A percentile compares a stretch with the other conserved stretches of the same genome.
These are phyloP conservation scores for Eristalinus sepulchralis DNA, from an alignment of 2,888 invertebrate species.

Conservation along the genomic window DNA sequence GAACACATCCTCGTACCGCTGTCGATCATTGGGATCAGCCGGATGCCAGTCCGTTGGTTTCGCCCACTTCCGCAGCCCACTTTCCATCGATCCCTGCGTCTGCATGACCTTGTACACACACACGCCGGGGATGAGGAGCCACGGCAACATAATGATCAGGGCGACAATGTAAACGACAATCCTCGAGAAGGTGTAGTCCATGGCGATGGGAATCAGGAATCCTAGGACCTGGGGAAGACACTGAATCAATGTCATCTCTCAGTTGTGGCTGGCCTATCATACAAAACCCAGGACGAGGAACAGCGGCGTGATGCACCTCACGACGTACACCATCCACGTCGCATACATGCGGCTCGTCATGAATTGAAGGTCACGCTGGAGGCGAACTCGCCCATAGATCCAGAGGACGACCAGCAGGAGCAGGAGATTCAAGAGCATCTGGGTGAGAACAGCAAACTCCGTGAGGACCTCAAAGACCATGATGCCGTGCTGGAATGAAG, in stretches of 20 bases:
- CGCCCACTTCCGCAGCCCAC: conserved; percentile 75
- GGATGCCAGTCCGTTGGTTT: conserved; percentile 80
- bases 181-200: conserved; percentile 42
- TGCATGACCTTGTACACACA: conserved; percentile 73
- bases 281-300: conserved; percentile 72
- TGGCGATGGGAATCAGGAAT: conserved; percentile 20
- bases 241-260: conserved; percentile 21
- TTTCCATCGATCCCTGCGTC: conserved; percentile 73
- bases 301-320: conserved; percentile 87
- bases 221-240: conserved; percentile 42
- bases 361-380: conserved; percentile 85
- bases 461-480: conserved; percentile 54
- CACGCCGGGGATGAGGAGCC: conserved; percentile 76
- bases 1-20: conserved; percentile 77
- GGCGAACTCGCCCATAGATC: conserved; percentile 86
- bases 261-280: neutral
- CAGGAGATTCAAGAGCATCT: conserved; percentile 90
- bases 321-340: conserved; percentile 76
- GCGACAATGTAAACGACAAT: conserved; percentile 24
- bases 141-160: conserved; percentile 71
- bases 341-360: conserved; percentile 86
- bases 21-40: conserved; percentile 75
- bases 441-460: conserved; percentile 78
- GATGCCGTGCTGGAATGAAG: conserved; percentile 45
- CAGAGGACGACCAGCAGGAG: conserved; percentile 91